These are phyloP conservation scores for Syngnathus acus DNA, from an alignment of 2,797 vertebrate genomes.

Conservation along the genomic window DNA sequence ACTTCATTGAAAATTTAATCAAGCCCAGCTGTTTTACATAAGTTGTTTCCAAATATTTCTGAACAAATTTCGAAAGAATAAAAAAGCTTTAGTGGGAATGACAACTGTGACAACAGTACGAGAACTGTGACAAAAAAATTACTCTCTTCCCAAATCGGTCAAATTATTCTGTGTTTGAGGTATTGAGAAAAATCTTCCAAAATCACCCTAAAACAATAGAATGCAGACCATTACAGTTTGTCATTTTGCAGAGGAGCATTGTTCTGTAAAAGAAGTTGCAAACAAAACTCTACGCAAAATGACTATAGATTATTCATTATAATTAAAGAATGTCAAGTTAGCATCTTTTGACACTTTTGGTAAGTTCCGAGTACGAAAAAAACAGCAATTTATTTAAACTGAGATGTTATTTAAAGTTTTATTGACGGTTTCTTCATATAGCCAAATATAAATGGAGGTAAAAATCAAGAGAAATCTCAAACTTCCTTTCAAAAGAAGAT, in stretches of 20 bases:
- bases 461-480: background rate
- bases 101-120: background rate
- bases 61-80: background rate
- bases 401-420: background rate
- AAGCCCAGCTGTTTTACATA: too few species aligned
- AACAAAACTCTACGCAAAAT: background rate
- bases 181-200: too few species aligned
- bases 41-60: background rate
- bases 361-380: background rate
- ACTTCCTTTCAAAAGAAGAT: background rate
- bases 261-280: background rate
- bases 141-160: too few species aligned
- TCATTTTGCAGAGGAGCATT: background rate
- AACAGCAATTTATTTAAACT: too few species aligned
- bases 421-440: background rate
- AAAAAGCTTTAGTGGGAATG: background rate
- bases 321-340: background rate
- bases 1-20: background rate
- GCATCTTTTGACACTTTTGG: background rate
- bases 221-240: too few species aligned
- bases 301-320: background rate
- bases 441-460: too few species aligned
- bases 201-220: too few species aligned
- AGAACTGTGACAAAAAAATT: background rate
- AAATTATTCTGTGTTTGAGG: too few species aligned